Conservation (phyloP, 2,113 vertebrate genomes). For the Eidolon helvum region DNA sequence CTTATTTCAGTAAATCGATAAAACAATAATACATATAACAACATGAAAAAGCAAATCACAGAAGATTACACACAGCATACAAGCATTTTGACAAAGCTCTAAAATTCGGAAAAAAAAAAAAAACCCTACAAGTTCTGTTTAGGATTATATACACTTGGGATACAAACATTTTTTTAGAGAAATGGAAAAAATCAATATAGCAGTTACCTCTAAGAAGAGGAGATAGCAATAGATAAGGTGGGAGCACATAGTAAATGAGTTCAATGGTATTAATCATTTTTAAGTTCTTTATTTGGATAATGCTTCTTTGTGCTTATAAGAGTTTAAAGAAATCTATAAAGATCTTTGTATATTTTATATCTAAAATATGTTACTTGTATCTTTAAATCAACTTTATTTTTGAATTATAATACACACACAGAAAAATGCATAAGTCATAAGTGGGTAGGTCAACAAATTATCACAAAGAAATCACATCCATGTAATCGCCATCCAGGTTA, state of each 20-base stretch:
- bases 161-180: background rate
- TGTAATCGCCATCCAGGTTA: background rate
- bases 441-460: background rate
- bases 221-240: background rate
- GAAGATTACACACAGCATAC: background rate
- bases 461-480: background rate
- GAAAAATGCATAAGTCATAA: background rate
- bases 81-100: background rate
- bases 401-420: background rate
- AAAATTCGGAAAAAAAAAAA: background rate
- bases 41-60: background rate
- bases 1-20: background rate
- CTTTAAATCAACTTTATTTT: background rate
- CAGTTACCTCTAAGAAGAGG: background rate
- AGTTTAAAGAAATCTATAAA: background rate
- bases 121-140: background rate
- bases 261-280: background rate
- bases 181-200: background rate
- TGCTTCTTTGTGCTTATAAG: background rate
- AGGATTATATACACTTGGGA: background rate
- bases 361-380: background rate
- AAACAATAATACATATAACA: background rate
- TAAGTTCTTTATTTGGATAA: background rate
- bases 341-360: background rate
- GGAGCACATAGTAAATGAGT: background rate